These are phyloP conservation scores for Parotia lawesii DNA, from an alignment of 2,113 vertebrate species.

Conservation along the genomic window DNA sequence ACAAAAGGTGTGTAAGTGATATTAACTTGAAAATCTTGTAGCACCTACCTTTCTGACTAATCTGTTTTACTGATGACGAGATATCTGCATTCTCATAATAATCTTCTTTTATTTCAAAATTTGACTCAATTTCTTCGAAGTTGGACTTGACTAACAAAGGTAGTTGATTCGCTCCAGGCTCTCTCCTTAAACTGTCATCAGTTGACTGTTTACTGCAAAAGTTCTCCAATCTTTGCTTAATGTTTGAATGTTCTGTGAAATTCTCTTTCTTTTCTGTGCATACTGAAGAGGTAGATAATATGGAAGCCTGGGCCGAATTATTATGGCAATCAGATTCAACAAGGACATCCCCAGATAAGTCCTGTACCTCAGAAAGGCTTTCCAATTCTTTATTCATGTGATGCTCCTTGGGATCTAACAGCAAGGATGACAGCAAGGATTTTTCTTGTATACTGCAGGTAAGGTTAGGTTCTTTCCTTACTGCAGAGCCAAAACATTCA, in stretches of 20 bases:
- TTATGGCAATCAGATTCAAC: neutral
- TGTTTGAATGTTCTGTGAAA: neutral
- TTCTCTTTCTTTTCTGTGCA: neutral
- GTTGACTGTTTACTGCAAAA: neutral
- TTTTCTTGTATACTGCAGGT: neutral
- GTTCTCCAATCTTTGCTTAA: neutral
- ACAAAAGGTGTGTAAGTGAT: neutral
- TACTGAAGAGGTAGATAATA: neutral
- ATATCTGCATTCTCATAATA: slow-evolving; percentile 3
- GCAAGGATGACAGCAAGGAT: slow-evolving; percentile 11
- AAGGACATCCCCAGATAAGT: neutral
- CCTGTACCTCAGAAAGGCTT: slow-evolving; percentile 17
- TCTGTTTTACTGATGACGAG: slow-evolving; percentile 22
- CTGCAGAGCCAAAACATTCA: neutral
- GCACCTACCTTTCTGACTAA: slow-evolving; percentile 63
- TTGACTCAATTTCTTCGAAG: slow-evolving; percentile 21
- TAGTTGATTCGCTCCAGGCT: neutral
- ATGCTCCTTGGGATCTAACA: slow-evolving; percentile 22
- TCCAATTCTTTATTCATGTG: neutral
- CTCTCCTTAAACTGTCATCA: neutral
- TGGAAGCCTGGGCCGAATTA: neutral
- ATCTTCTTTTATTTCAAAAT: slow-evolving; percentile 14
- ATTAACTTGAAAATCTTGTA: neutral
- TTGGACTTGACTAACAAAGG: neutral
- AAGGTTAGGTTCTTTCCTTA: slow-evolving; percentile 19